Evolutionary conservation across 2,113 vertebrate species (phyloP), one percentile per base, ranked within the genome.

Genomic region (Jacana jacana): DNA sequence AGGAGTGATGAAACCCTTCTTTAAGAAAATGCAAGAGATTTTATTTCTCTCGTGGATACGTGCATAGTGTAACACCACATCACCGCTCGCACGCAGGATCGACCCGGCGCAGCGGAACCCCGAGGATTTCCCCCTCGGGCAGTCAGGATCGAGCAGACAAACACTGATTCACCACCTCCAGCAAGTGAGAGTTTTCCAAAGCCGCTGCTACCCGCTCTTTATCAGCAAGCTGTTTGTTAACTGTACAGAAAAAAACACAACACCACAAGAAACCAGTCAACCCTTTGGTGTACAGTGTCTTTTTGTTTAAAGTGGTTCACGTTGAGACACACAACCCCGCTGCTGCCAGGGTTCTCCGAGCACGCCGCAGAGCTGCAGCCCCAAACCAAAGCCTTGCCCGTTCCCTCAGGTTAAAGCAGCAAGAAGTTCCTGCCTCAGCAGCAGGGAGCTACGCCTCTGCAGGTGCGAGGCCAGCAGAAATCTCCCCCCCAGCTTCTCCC

Each of bases 141-240:
- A 69, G 12, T 97, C 91, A 98, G 0, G 98, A 96, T 57, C 98
- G 98, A 61, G 97, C 95, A 31, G 98, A 97, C 81, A 99, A 97
- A 89, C 99, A 99, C 97, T 99, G 99, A 98, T 99, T 99, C 92
- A 99, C 99, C 80, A 99, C 99, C 96, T 99, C 99, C 95, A 99
- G 97, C 64, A 99, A 98, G 37, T 99, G 99, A 7, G 99, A 98
- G 92, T 99, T 99, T 81, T 99, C 99, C 98, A 99, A 90, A 86
- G 99, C 99, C 9, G 99, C 99, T 17, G 99, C 99, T 49, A 99
- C 99, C 55, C 99, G 97, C 89, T 99, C 99, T 95, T 99, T 99
- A 97, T 99, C 99, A 10, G 99, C 99, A 25, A 99, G 98, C 95
- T 99, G 99, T 93, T 99, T 99, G 96, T 99, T 99, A 75, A 99